Evolutionary conservation across 2,797 vertebrate genomes (phyloP), one percentile per base, ranked within the genome.

Genomic region (Clarias platycephalus): DNA sequence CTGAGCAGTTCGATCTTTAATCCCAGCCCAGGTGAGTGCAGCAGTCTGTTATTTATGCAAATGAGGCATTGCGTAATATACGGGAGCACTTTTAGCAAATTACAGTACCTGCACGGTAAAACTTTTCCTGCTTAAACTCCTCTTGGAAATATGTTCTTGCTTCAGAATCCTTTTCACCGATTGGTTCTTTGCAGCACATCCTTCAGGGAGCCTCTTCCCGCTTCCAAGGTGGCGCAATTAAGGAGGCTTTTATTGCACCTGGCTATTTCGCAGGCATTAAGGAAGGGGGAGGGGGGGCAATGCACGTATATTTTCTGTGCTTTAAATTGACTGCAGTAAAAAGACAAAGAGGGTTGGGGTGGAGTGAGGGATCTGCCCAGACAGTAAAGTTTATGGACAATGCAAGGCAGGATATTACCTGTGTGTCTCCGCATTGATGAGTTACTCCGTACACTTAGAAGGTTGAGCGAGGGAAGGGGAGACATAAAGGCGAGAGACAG

Each of bases 191-290:
- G n/a, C 84, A 81, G 78, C 34, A 74, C 71, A 63, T 83, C 92
- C 94, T 40, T 67, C 40, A 9, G 88, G 92, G 94, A 91, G 88
- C 86, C 64, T 81, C 83, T 31, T 80, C 86, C 63, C 18, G n/a
- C 66, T 91, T 89, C 89, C 90, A 79, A 89, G 87, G 86, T 37
- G 22, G 79, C 66, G 88, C 94, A 95, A 95, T 96, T 95, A 96
- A 91, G 90, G 87, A 85, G 77, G 31, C 77, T 93, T 93, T 94
- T 91, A 91, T 90, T 90, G 90, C 91, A 90, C 91, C 91, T 86
- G 89, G 89, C 91, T 84, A 88, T 93, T 94, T 91, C 89, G 89
- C 89, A 86, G 86, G 89, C 92, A 93, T 92, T 94, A 93, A 90
- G 89, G 85, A 87, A 90, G 84, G 77, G 88, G 87, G n/a, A n/a